Percentiles rank a stretch among this genome's conserved stretches.
phyloP scores from a whole-genome alignment of 2,113 vertebrate species.

The Mus pahari region DNA sequence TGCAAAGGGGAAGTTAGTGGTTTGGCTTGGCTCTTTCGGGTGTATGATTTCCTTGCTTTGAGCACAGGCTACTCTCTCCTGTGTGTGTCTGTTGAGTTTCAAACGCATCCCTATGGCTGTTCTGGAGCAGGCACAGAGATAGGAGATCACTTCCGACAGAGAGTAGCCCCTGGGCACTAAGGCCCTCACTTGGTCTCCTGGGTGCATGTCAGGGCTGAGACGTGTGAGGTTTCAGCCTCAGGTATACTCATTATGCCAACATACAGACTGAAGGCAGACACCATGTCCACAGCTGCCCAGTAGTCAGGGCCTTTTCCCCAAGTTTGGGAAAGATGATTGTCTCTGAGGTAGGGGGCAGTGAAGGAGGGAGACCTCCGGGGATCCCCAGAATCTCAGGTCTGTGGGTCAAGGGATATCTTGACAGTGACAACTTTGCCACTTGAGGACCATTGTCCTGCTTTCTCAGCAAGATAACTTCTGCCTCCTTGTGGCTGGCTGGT shows the following conservation, averaged over 20 bases:
- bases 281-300: neutral
- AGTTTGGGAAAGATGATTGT: neutral
- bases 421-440: slow-evolving; percentile 80
- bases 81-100: neutral
- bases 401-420: neutral
- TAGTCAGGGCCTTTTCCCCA: neutral
- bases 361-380: neutral
- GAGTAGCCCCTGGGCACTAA: neutral
- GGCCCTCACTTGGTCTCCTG: fast-evolving
- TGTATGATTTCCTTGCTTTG: neutral
- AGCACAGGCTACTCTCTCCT: neutral
- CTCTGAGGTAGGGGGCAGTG: neutral
- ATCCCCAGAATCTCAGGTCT: neutral
- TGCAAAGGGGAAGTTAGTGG: slow-evolving; percentile 64
- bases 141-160: neutral
- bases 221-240: slow-evolving; percentile 36
- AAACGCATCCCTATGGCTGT: neutral
- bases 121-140: neutral
- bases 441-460: neutral
- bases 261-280: neutral
- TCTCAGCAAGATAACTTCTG: neutral
- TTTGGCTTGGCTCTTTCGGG: neutral
- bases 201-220: neutral
- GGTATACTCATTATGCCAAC: fast-evolving
- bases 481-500: neutral